Evolutionary conservation across 2,797 vertebrate genomes (phyloP), one percentile per base, ranked within the genome.

Genomic region (Zenarchopterus dispar): DNA sequence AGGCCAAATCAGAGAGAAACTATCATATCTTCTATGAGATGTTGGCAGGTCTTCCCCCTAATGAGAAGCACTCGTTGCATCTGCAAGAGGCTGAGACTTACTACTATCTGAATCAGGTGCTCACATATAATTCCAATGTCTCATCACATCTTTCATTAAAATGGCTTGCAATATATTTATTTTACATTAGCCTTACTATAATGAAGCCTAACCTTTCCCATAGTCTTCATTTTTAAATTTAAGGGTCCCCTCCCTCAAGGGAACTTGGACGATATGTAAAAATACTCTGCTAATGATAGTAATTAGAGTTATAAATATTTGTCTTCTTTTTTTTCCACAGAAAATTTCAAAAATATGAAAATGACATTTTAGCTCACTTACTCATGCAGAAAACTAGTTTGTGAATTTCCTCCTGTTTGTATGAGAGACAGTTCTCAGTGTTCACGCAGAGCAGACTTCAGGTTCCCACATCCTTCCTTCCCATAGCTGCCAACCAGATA

Each of bases 21-120:
- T 98, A 99, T 80, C 97, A 98, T 84, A 96, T 98, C 82, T 98
- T 99, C 92, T 99, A 99, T 0, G 97, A 99, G 93, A 93, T 99
- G 94, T 71, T 99, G 85, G 95, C 95, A 0, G 97, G 97, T 67
- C 94, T 99, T 72, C 94, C 96, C 0, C 70, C 93, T 42, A 92
- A 96, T 63, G 93, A 95, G 64, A 95, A 94, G 68, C 93, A 85
- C 75, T 79, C 77, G 0, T 94, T 98, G 69, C 95, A 95, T 80
- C 94, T 99, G 41, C 97, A 99, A 81, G 97, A 96, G 11, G 94
- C 97, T 0, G 97, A 98, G 89, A 98, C 97, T 1, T 99, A 99
- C 88, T 99, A 94, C 87, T 99, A 99, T 88, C 92, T 99, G 81
- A 99, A 99, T 89, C 97, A 99, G 95, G 97, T 98, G 69, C 43